Conservation (phyloP, 2,797 vertebrate genomes). For the Phyllotis vaccarum region DNA sequence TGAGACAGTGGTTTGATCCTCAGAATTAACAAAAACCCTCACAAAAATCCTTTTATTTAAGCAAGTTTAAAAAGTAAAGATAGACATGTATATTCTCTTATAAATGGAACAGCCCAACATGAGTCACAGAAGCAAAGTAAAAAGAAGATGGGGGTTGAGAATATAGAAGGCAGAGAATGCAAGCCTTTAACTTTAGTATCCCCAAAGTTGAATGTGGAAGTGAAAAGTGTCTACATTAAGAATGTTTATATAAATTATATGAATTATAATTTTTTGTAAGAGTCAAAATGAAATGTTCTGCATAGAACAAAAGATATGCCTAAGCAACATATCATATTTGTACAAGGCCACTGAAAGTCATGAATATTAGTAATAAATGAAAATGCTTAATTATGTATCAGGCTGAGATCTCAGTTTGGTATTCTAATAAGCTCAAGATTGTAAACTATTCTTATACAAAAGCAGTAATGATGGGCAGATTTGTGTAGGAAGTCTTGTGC, state of each 20-base stretch:
- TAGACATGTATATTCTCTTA: conserved; percentile 17
- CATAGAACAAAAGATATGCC: conserved; percentile 80
- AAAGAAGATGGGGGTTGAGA: background rate
- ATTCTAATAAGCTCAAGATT: conserved; percentile 76
- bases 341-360: conserved; percentile 80
- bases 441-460: conserved; percentile 85
- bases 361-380: conserved; percentile 56
- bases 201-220: conserved; percentile 66
- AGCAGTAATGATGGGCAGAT: conserved; percentile 80
- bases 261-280: conserved; percentile 68
- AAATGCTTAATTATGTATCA: conserved; percentile 73
- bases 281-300: conserved; percentile 76
- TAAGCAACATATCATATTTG: conserved; percentile 74
- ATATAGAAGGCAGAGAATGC: conserved; percentile 6
- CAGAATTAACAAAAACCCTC: background rate
- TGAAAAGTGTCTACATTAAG: conserved; percentile 73
- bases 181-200: conserved; percentile 61
- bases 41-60: conserved; percentile 72
- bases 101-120: conserved; percentile 12
- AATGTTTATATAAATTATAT: conserved; percentile 74
- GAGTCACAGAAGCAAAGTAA: conserved; percentile 62
- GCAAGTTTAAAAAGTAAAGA: conserved; percentile 56
- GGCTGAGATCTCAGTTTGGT: conserved; percentile 72
- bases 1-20: background rate
- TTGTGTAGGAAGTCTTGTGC: conserved; percentile 87